phyloP scores from a whole-genome alignment of 1,140 invertebrate species.

The Diorhabda sublineata region DNA sequence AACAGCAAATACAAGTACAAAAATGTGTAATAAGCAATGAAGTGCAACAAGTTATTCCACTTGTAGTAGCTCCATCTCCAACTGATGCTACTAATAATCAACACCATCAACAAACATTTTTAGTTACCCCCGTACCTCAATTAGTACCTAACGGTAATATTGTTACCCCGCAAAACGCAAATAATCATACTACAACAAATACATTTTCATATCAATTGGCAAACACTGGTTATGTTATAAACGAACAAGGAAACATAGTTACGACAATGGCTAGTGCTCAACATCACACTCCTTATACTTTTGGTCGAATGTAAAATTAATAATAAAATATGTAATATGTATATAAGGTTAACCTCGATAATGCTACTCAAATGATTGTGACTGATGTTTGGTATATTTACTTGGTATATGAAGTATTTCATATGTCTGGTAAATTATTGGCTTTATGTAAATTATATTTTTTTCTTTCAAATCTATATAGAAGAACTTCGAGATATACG shows the following conservation, averaged over 20 bases:
- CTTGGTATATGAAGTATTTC: no score
- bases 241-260: slow-evolving; percentile 47
- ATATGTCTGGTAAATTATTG: no score
- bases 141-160: slow-evolving; percentile 47
- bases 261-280: slow-evolving; percentile 45
- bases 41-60: slow-evolving; percentile 56
- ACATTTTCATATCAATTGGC: slow-evolving; percentile 46
- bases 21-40: slow-evolving; percentile 49
- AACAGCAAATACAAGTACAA: slow-evolving; percentile 52
- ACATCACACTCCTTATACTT: slow-evolving; percentile 44
- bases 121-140: slow-evolving; percentile 59
- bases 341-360: no score
- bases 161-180: slow-evolving; percentile 37
- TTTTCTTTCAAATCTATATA: no score
- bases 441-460: no score
- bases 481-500: no score
- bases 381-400: no score
- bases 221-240: slow-evolving; percentile 46
- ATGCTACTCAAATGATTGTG: no score
- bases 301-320: slow-evolving; percentile 39
- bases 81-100: slow-evolving; percentile 34
- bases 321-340: no score
- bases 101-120: slow-evolving; percentile 53
- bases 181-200: slow-evolving; percentile 38
- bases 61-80: slow-evolving; percentile 53